Percentiles rank a stretch among this genome's conserved stretches.
Conservation (phyloP, 2,113 vertebrate genomes). For the Tachuris rubrigastra region DNA sequence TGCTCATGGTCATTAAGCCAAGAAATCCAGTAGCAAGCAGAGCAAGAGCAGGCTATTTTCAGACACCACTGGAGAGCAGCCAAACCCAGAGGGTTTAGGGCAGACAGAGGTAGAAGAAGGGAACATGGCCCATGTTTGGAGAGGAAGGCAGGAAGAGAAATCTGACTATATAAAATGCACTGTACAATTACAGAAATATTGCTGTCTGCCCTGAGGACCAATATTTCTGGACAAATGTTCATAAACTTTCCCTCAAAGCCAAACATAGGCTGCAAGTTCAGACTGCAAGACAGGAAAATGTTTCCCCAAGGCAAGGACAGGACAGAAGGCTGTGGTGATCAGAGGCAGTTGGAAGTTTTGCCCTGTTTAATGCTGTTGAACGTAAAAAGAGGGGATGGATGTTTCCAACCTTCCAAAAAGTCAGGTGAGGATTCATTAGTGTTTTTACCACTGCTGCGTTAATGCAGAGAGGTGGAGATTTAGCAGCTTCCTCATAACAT, state of each 20-base stretch:
- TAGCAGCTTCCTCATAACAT: background rate
- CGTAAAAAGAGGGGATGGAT: background rate
- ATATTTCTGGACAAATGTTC: background rate
- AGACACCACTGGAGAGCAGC: background rate
- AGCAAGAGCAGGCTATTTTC: conserved; percentile 14
- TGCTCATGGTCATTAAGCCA: background rate
- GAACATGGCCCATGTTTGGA: background rate
- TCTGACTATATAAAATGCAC: background rate
- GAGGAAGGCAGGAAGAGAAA: background rate
- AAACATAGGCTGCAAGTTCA: background rate
- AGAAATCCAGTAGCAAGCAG: conserved; percentile 17
- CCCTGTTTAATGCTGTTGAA: background rate
- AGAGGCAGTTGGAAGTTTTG: background rate
- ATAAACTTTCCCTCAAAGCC: background rate
- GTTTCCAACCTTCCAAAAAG: background rate
- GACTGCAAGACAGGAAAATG: background rate
- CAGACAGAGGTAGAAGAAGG: background rate
- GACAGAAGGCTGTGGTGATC: background rate
- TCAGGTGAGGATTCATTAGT: background rate
- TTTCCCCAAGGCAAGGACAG: background rate
- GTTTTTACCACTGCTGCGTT: background rate
- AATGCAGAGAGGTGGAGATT: background rate
- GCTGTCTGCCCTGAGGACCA: background rate
- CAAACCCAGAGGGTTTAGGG: background rate
- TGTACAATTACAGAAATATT: background rate